Conservation (phyloP, 2,113 vertebrate species). For the Cyprinodon tularosa region DNA sequence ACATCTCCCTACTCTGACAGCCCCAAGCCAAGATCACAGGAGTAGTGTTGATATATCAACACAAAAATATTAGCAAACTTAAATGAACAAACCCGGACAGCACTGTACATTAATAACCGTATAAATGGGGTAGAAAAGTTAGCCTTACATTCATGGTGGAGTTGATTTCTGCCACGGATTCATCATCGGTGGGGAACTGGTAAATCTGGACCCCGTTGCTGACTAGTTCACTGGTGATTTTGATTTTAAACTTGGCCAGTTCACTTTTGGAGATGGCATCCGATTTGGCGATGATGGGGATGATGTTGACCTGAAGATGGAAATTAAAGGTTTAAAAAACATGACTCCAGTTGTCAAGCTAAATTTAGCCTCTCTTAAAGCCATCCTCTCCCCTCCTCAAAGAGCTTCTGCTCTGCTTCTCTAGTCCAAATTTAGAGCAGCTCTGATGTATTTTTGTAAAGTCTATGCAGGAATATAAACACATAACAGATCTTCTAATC, state of each 20-base stretch:
- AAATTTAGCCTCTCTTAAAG: conserved; percentile 17
- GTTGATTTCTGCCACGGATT: conserved; percentile 96
- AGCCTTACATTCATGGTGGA: conserved; percentile 96
- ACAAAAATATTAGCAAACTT: background rate
- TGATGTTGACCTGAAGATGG: conserved; percentile 90
- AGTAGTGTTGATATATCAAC: conserved; percentile 7
- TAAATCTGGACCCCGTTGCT: conserved; percentile 99
- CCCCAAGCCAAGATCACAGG: conserved; percentile 59
- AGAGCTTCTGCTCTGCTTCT: background rate
- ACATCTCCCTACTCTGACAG: conserved; percentile 16
- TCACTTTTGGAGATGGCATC: conserved; percentile 98
- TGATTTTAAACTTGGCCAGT: conserved; percentile 98
- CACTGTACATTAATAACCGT: background rate
- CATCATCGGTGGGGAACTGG: conserved; percentile 97
- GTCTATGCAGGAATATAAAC: background rate
- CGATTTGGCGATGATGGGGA: conserved; percentile 97
- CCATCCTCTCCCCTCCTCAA: background rate
- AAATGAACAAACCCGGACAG: background rate
- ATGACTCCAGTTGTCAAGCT: background rate
- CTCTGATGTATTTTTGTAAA: background rate
- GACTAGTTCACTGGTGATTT: conserved; percentile 97
- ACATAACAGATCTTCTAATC: background rate
- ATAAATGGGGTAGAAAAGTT: background rate
- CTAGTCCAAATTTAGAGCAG: conserved; percentile 8
- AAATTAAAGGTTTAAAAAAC: background rate